Base-by-base conservation (phyloP, 2,888 invertebrate species). In the Sicus ferrugineus region DNA sequence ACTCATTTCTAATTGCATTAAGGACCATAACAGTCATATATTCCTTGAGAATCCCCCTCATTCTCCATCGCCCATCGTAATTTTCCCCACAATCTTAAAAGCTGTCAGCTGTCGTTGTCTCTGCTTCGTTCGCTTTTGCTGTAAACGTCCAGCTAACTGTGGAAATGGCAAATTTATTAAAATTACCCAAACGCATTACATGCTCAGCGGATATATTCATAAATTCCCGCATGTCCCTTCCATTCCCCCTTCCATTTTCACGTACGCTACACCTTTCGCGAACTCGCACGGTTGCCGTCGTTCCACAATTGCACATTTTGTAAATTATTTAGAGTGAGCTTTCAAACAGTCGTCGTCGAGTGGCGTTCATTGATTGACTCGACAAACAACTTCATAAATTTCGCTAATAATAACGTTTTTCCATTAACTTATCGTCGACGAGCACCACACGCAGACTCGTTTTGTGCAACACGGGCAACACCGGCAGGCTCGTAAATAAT, bases 371-470 rank as follows among this genome's bases (percentile, higher is more conserved):
- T 67, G 67, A 67, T 67, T 67, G 67, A 67, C 67, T 46, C 31
- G 59, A 19, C 34, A 31, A 67, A 67, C 59, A 67, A 67, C 67
- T 68, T 69, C 69, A 74, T 69, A 73, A 71, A 71, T 70, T 71
- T 71, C 62, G 64, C 61, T 61, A 70, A 72, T 74, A 71, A 71
- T 74, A 70, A 66, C 59, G 38, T 50, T 68, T 70, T 72, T 70
- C 68, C 70, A 73, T 75, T 73, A 73, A 75, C 72, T 69, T 73
- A 72, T 73, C 70, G 70, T 67, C 64, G 21, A 21, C 38, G 28
- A 42, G 31, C 71, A 72, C 67, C 74, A 73, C 73, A 73, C 63
- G 73, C 73, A 73, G 67, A 50, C 73, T 70, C 63, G 46, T 30
- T n/a, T 59, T 26, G 54, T 21, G 30, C 63, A 56, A 23, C 31